Percentiles rank a stretch among this genome's conserved stretches.
Conservation (phyloP, 2,888 invertebrate species). For the Zeuzera pyrina region DNA sequence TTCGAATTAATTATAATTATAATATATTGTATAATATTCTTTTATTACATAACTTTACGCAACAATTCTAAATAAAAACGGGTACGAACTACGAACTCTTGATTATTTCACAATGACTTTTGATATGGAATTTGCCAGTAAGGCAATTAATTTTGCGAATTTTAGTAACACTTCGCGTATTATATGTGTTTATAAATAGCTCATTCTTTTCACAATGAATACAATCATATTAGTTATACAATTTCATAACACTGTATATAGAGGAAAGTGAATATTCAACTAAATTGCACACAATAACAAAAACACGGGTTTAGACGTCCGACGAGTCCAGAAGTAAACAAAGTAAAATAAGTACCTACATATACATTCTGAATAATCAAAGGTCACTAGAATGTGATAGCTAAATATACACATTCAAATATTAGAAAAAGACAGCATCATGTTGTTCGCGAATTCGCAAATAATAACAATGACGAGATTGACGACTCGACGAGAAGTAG, state of each 20-base stretch:
- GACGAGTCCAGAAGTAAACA: slow-evolving; percentile 61
- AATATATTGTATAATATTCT: slow-evolving; percentile 26
- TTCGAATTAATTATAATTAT: not conserved
- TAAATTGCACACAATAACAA: slow-evolving; percentile 60
- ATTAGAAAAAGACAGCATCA: slow-evolving; percentile 28
- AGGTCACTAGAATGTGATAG: slow-evolving; percentile 53
- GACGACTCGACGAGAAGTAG: slow-evolving; percentile 13
- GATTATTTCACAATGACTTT: slow-evolving; percentile 66
- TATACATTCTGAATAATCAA: slow-evolving; percentile 61
- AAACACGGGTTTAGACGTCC: slow-evolving; percentile 52
- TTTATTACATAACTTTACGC: slow-evolving; percentile 56
- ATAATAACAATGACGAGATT: slow-evolving; percentile 3
- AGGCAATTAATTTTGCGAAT: slow-evolving; percentile 24
- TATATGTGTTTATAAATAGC: no score
- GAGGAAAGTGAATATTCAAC: slow-evolving; percentile 19
- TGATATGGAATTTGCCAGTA: slow-evolving; percentile 37
- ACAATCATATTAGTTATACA: not conserved
- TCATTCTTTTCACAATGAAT: no score
- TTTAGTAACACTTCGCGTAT: no score
- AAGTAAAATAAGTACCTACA: slow-evolving; percentile 41
- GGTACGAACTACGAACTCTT: slow-evolving; percentile 45
- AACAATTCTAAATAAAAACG: slow-evolving; percentile 41
- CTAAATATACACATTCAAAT: slow-evolving; percentile 7
- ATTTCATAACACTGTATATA: not conserved
- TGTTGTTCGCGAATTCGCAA: not conserved